Conservation (phyloP, 2,888 invertebrate species). For the Leucophenga maculata region DNA sequence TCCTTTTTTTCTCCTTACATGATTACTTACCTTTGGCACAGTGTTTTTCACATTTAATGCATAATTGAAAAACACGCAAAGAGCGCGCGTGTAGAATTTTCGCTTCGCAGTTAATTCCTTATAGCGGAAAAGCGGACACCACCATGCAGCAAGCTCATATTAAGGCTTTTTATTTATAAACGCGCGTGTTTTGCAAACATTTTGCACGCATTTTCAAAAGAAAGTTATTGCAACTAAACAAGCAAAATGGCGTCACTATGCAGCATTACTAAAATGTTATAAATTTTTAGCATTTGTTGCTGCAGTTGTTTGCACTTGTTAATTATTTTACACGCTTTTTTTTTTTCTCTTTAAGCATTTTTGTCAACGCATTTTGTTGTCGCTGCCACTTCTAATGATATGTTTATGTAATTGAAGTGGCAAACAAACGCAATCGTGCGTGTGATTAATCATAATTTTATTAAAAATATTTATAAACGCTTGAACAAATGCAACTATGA, state of each 20-base stretch:
- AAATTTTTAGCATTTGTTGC: not conserved
- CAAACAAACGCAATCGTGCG: slow-evolving; percentile 37
- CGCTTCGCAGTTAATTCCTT: no score
- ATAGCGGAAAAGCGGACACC: no score
- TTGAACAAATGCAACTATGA: not conserved
- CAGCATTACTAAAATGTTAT: not conserved
- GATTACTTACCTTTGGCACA: not conserved
- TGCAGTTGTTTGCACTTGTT: slow-evolving; percentile 55
- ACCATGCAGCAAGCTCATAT: not conserved
- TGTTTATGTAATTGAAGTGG: slow-evolving; percentile 46
- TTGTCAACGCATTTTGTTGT: not conserved
- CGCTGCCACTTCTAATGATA: not conserved
- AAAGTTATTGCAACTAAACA: not conserved
- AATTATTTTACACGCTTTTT: slow-evolving; percentile 50
- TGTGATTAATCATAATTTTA: slow-evolving; percentile 47
- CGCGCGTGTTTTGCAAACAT: no score
- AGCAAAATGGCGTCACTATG: not conserved
- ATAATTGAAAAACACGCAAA: slow-evolving; percentile 64
- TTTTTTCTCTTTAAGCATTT: not conserved
- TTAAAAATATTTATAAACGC: not conserved
- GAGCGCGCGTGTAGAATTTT: slow-evolving; percentile 21
- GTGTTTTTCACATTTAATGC: slow-evolving; percentile 46
- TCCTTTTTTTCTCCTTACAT: not conserved
- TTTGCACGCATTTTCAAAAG: not conserved
- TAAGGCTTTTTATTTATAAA: no score